Evolutionary conservation across 2,888 invertebrate species (phyloP).

Genomic region (Heliconius aoede): DNA sequence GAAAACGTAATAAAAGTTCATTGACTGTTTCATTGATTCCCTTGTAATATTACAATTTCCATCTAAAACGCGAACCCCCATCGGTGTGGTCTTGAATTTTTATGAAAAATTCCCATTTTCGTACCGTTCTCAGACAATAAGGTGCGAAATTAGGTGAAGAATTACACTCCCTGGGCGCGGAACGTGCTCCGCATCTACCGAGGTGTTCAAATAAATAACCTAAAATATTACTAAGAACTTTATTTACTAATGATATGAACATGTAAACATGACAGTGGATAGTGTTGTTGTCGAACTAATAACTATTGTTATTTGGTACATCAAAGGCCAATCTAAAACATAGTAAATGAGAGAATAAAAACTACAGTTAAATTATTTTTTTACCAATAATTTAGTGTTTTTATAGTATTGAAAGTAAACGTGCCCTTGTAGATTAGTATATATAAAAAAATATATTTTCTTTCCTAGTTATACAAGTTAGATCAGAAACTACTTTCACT

Average conservation of each 20-base stretch:
- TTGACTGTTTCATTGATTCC: slow-evolving; percentile 36
- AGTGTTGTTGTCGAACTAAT: neutral
- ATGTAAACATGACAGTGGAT: neutral
- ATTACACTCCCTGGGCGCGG: slow-evolving; percentile 74
- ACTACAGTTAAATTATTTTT: too few relatives aligned
- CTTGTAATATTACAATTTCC: slow-evolving; percentile 45
- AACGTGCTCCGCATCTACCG: slow-evolving; percentile 71
- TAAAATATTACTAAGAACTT: slow-evolving; percentile 35
- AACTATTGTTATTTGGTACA: neutral
- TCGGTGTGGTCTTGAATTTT: slow-evolving; percentile 63
- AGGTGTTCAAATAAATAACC: slow-evolving; percentile 54
- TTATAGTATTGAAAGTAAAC: too few relatives aligned
- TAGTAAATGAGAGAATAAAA: too few relatives aligned
- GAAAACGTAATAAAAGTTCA: slow-evolving; percentile 32
- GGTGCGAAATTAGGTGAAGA: slow-evolving; percentile 82
- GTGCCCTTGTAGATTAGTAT: too few relatives aligned
- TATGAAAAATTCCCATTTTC: slow-evolving; percentile 75
- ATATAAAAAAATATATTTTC: too few relatives aligned
- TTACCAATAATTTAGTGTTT: too few relatives aligned
- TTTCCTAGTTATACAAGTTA: too few relatives aligned
- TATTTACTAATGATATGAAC: slow-evolving; percentile 38
- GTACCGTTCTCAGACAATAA: slow-evolving; percentile 74
- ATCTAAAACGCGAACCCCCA: slow-evolving; percentile 44
- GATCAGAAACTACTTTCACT: too few relatives aligned
- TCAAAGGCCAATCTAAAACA: too few relatives aligned